A percentile compares a stretch with the other conserved stretches of the same genome.
These are phyloP conservation scores for Hedya salicella DNA, from an alignment of 2,888 invertebrate genomes.

Conservation along the genomic window DNA sequence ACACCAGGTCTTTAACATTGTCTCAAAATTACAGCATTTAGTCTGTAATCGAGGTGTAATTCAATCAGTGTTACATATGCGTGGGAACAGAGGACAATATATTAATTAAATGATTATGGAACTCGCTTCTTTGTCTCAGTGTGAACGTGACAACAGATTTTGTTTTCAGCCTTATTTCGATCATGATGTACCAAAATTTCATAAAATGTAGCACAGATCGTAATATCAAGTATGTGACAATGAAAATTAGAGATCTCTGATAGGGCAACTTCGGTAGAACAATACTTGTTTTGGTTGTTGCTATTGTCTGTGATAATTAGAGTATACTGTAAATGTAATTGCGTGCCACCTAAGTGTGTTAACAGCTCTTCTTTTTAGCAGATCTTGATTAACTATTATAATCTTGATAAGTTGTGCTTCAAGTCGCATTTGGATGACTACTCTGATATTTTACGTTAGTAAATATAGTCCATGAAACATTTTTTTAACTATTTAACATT, in stretches of 20 bases:
- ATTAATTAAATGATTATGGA: slow-evolving; percentile 47
- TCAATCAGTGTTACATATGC: slow-evolving; percentile 39
- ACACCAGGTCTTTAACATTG: slow-evolving; percentile 37
- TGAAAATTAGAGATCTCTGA: slow-evolving; percentile 38
- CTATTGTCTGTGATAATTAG: slow-evolving; percentile 36
- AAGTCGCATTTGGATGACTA: too few relatives aligned
- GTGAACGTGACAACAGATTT: slow-evolving; percentile 36
- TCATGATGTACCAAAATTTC: slow-evolving; percentile 43
- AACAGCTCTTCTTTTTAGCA: not conserved
- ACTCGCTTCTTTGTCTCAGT: slow-evolving; percentile 43
- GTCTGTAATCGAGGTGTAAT: slow-evolving; percentile 43
- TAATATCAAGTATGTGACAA: slow-evolving; percentile 27
- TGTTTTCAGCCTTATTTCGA: slow-evolving; percentile 26
- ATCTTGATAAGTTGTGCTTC: not conserved
- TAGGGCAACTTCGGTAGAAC: slow-evolving; percentile 29
- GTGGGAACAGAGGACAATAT: slow-evolving; percentile 46
- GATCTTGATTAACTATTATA: not conserved
- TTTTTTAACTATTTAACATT: too few relatives aligned
- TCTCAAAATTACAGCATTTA: slow-evolving; percentile 36
- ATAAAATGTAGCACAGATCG: slow-evolving; percentile 43
- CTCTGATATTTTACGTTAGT: too few relatives aligned
- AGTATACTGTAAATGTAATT: slow-evolving; percentile 23
- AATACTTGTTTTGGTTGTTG: slow-evolving; percentile 30
- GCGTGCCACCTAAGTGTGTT: slow-evolving; percentile 5
- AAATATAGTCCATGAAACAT: too few relatives aligned